Evolutionary conservation across 1,140 invertebrate genomes (phyloP).

Genomic region (Euura lappo): DNA sequence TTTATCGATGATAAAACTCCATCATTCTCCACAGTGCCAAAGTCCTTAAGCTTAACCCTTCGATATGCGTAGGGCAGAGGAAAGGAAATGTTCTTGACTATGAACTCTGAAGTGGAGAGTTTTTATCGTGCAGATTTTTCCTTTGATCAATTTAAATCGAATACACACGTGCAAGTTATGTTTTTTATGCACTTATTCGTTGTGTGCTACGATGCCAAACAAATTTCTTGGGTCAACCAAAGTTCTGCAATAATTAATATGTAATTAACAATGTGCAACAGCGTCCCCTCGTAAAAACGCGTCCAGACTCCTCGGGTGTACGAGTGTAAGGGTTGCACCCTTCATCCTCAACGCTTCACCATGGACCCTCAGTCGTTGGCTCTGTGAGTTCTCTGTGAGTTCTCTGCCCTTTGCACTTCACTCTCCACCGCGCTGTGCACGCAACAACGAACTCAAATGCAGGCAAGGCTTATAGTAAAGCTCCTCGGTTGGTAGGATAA

Average conservation of each 20-base stretch:
- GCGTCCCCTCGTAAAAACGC: background rate
- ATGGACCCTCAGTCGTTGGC: background rate
- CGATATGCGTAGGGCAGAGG: too few species aligned
- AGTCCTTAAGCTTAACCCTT: too few species aligned
- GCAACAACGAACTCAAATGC: background rate
- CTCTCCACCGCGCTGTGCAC: background rate
- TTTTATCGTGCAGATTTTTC: background rate
- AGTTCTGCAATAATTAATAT: too few species aligned
- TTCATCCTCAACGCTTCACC: background rate
- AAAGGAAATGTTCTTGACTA: background rate
- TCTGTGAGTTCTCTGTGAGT: too few species aligned
- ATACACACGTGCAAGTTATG: background rate
- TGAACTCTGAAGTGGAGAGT: background rate
- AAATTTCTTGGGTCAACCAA: too few species aligned
- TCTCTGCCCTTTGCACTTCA: background rate
- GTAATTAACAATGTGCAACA: background rate
- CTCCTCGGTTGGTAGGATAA: background rate
- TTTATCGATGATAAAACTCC: too few species aligned
- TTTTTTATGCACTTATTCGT: too few species aligned
- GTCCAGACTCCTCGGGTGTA: background rate
- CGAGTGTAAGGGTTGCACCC: slow-evolving; percentile 1
- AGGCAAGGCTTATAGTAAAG: background rate
- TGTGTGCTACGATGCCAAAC: too few species aligned
- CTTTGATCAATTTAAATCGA: background rate
- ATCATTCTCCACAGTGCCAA: too few species aligned